A percentile compares a stretch with the other conserved stretches of the same genome.
These are phyloP conservation scores for Heterochromis multidens DNA, from an alignment of 2,113 vertebrate species.

Conservation along the genomic window DNA sequence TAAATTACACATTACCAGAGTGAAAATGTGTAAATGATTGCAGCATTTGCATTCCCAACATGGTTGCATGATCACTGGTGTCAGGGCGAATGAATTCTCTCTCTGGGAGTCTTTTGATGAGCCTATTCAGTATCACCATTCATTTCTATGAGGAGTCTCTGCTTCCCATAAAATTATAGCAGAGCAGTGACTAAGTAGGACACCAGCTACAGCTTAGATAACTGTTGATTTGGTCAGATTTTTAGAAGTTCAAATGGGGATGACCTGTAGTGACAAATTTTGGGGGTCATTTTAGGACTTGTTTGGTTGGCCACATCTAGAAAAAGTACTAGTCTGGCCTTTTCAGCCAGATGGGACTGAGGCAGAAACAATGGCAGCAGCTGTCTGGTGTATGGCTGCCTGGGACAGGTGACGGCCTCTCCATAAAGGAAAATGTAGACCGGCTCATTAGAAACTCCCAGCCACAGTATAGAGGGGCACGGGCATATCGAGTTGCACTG, in stretches of 20 bases:
- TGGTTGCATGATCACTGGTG: constrained; percentile 58
- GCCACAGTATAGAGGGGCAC: constrained; percentile 45
- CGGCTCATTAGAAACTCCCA: constrained; percentile 62
- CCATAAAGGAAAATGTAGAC: constrained; percentile 57
- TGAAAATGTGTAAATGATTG: constrained; percentile 52
- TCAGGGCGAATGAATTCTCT: constrained; percentile 35
- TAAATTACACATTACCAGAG: constrained; percentile 48
- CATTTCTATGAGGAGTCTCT: background rate
- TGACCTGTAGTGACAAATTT: background rate
- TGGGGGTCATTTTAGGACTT: constrained; percentile 26
- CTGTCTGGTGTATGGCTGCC: constrained; percentile 67
- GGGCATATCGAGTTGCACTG: constrained; percentile 66
- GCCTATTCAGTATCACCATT: background rate
- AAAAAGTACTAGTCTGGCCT: constrained; percentile 35
- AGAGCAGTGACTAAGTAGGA: background rate
- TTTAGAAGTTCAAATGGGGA: background rate
- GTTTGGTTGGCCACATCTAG: constrained; percentile 18
- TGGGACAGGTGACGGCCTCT: constrained; percentile 71
- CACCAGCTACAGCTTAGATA: background rate
- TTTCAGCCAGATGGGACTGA: constrained; percentile 64
- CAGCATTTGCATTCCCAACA: constrained; percentile 56
- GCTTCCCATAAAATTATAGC: background rate
- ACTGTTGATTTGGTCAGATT: background rate
- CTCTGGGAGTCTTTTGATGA: constrained; percentile 23
- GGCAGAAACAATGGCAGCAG: constrained; percentile 72